These are phyloP conservation scores for Rhinogobio ventralis DNA, from an alignment of 2,797 vertebrate genomes.

Conservation along the genomic window DNA sequence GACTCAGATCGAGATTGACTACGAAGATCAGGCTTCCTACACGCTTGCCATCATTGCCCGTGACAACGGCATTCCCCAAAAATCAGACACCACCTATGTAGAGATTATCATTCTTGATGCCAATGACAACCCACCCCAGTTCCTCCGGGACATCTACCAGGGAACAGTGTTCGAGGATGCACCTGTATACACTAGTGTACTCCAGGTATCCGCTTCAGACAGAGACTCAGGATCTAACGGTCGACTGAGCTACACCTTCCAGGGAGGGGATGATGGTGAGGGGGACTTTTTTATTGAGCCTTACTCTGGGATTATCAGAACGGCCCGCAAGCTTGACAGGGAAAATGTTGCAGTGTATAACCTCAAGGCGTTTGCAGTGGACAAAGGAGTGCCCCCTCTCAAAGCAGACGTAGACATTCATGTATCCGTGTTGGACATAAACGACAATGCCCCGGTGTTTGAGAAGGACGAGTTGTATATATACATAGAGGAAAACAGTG, in stretches of 20 bases:
- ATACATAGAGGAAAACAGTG: constrained; percentile 86
- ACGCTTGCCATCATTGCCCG: constrained; percentile 85
- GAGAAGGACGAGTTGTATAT: constrained; percentile 86
- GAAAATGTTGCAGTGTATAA: constrained; percentile 86
- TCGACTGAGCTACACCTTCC: constrained; percentile 85
- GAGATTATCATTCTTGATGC: constrained; percentile 88
- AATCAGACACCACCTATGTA: constrained; percentile 87
- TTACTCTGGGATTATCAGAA: constrained; percentile 88
- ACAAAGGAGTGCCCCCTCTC: constrained; percentile 82
- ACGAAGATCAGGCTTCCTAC: constrained; percentile 87
- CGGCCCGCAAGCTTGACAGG: constrained; percentile 83
- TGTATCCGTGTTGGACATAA: constrained; percentile 85
- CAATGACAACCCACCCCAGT: constrained; percentile 85
- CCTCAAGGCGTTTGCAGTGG: constrained; percentile 84
- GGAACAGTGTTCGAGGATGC: constrained; percentile 86
- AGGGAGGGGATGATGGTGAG: constrained; percentile 86
- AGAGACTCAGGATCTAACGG: constrained; percentile 87
- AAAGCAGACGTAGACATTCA: constrained; percentile 84
- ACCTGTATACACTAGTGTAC: constrained; percentile 83
- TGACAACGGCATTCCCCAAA: constrained; percentile 88
- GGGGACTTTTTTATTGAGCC: constrained; percentile 89
- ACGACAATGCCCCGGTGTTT: constrained; percentile 89
- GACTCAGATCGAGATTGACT: constrained; percentile 85
- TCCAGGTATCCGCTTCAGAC: constrained; percentile 86
- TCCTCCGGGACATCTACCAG: constrained; percentile 83